These are phyloP conservation scores for Pardosa pseudoannulata DNA, from an alignment of 2,888 invertebrate genomes.

Conservation along the genomic window DNA sequence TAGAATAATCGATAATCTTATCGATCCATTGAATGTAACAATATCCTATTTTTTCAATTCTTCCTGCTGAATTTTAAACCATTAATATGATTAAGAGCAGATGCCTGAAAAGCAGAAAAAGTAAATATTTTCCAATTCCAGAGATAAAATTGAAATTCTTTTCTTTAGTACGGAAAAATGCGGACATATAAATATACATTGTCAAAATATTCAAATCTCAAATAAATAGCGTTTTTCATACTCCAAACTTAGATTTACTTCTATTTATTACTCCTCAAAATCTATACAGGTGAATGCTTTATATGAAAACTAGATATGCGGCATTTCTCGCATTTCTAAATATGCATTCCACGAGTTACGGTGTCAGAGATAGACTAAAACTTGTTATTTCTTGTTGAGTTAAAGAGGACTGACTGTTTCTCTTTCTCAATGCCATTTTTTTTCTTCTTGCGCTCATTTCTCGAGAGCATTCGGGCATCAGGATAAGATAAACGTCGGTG, in stretches of 20 bases:
- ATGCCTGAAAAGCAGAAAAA: not conserved
- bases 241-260: not conserved
- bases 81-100: constrained; percentile 5
- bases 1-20: too few relatives aligned
- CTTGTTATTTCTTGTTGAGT: constrained; percentile 9
- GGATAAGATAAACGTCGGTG: not conserved
- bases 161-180: not conserved
- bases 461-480: not conserved
- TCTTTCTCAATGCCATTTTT: not conserved
- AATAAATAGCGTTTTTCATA: constrained; percentile 2
- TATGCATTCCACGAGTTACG: not conserved
- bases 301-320: constrained; percentile 1
- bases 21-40: not conserved
- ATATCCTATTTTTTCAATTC: not conserved
- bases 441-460: not conserved
- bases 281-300: not conserved
- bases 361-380: not conserved
- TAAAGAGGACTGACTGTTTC: not conserved
- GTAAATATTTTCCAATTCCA: constrained; percentile 5
- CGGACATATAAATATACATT: constrained; percentile 2
- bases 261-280: constrained; percentile 3
- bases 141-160: constrained; percentile 6
- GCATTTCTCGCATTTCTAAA: not conserved
- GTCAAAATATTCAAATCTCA: constrained; percentile 2
- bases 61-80: not conserved